Evolutionary conservation across 2,888 invertebrate genomes (phyloP).

Genomic region (Perithous albicinctus): DNA sequence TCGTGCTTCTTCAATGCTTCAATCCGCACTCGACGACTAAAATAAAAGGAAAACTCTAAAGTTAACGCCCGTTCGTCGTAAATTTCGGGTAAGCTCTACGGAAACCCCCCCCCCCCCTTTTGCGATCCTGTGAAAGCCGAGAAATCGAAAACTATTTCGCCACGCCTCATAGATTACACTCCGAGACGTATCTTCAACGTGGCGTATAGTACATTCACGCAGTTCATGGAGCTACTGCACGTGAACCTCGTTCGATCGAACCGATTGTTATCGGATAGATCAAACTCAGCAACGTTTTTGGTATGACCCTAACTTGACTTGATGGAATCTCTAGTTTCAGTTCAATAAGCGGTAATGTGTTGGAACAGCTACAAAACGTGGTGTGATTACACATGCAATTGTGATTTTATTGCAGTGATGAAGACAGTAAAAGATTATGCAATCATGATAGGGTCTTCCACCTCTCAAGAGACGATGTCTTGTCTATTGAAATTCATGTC

Average conservation of each 20-base stretch:
- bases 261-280: conserved; percentile 26
- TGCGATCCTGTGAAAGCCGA: conserved; percentile 70
- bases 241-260: background rate
- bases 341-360: conserved; percentile 9
- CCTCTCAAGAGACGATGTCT: too few species aligned
- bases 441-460: too few species aligned
- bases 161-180: conserved; percentile 81
- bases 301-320: background rate
- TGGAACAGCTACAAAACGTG: background rate
- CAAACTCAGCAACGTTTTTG: conserved; percentile 13
- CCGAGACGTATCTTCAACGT: conserved; percentile 71
- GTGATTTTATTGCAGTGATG: background rate
- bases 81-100: conserved; percentile 25
- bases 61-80: conserved; percentile 70
- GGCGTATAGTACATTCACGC: conserved; percentile 29
- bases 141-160: conserved; percentile 81
- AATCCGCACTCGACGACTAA: conserved; percentile 24
- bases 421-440: background rate
- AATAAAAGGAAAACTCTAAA: conserved; percentile 69
- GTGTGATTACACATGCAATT: background rate
- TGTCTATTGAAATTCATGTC: too few species aligned
- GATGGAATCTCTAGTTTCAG: background rate
- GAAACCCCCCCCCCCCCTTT: conserved; percentile 7
- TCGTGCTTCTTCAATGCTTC: conserved; percentile 9
- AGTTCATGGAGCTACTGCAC: conserved; percentile 1